Evolutionary conservation across 2,888 invertebrate genomes (phyloP), one percentile per base, ranked within the genome.

Genomic region (Luperina testacea): DNA sequence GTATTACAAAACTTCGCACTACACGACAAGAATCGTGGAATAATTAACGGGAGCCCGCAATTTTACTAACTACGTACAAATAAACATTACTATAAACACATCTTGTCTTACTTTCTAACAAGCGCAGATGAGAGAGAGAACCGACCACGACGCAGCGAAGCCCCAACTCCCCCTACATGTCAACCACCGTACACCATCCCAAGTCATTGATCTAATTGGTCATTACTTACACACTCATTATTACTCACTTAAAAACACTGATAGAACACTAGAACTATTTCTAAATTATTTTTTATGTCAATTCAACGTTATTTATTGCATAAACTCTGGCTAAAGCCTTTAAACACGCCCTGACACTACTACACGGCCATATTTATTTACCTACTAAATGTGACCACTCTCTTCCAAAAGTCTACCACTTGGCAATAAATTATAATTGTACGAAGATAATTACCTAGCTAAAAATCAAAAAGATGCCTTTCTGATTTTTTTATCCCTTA

Each of bases 361-460:
- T 88, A 84, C 77, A 87, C 90, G 92, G 96, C 96, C 96, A 96
- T 96, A 96, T 96, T 96, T 96, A 96, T 96, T 96, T 96, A 96
- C 95, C 87, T 93, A 90, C 42, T 77, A 72, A 90, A 89, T 91
- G 90, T 92, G 91, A 89, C 92, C 90, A 87, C 17, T 38, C 20
- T 64, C 9, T 32, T 63, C 24, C 27, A 5, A 32, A 64, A 67
- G 53, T 59, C 32, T 75, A 74, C 75, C 65, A 65, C 7, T 38
- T 27, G 1, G 8, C 15, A 80, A 20, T 57, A 59, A 53, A 17
- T 2, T n/a, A 53, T 20, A 20, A 32, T 45, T 45, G 17, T 48
- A 17, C 2, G 17, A n/a, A 69, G n/a, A 73, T 71, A 51, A 51
- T 74, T 38, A 6, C n/a, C 13, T 6, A 72, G 7, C 3, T 32